Evolutionary conservation across 2,888 invertebrate genomes (phyloP).

Genomic region (Leptothorax acervorum): DNA sequence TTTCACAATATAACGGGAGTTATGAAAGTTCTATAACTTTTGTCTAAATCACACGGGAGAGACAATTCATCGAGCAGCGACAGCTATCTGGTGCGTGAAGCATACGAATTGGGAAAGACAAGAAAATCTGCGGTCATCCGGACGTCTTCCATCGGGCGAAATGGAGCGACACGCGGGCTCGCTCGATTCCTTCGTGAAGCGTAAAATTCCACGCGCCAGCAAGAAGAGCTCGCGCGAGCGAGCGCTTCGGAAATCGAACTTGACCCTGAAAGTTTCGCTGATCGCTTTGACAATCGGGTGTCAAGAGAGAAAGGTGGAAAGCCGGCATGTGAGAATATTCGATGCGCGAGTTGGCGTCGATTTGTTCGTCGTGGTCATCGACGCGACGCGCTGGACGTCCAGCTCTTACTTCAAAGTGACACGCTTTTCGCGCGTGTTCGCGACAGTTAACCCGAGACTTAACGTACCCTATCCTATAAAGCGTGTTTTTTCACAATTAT

Average conservation of each 20-base stretch:
- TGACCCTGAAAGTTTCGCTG: constrained; percentile 48
- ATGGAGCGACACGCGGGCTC: constrained; percentile 60
- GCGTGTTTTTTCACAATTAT: neutral
- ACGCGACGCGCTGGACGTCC: neutral
- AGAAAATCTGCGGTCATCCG: constrained; percentile 6
- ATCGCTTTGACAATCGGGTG: constrained; percentile 34
- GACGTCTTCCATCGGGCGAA: constrained; percentile 29
- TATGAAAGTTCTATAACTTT: constrained; percentile 18
- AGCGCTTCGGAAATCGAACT: constrained; percentile 31
- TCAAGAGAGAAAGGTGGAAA: constrained; percentile 36
- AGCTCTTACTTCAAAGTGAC: constrained; percentile 39
- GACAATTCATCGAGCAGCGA: constrained; percentile 23
- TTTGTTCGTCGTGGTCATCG: constrained; percentile 1
- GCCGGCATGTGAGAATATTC: neutral
- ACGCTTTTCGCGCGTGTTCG: constrained; percentile 2
- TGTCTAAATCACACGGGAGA: constrained; percentile 16
- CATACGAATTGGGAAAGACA: neutral
- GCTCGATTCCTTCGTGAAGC: constrained; percentile 45
- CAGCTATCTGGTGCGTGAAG: constrained; percentile 8
- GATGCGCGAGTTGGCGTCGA: constrained; percentile 7
- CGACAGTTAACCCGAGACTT: neutral
- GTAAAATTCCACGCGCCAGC: neutral
- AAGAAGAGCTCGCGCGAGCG: neutral
- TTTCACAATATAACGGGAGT: constrained; percentile 37
- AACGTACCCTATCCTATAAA: neutral